Evolutionary conservation across 1,140 invertebrate genomes (phyloP).

Genomic region (Zeugodacus cucurbitae): DNA sequence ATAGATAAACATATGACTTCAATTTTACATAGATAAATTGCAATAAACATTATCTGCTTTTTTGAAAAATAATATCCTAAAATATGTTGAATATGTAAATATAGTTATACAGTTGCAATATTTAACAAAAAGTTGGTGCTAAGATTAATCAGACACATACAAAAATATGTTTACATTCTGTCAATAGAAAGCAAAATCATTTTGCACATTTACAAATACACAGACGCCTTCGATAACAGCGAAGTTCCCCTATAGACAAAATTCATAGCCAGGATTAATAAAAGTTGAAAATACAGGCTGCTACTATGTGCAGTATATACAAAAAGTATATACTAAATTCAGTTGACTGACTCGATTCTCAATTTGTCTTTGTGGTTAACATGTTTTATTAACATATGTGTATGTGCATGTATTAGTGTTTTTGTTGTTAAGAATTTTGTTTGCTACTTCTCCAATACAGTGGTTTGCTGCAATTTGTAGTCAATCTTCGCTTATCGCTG

Average conservation of each 20-base stretch:
- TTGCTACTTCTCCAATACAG: neutral
- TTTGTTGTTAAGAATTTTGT: neutral
- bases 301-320: neutral
- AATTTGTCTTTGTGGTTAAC: neutral
- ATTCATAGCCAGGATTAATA: too few relatives aligned
- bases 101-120: neutral
- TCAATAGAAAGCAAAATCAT: neutral
- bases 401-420: neutral
- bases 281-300: too few relatives aligned
- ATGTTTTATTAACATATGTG: too few relatives aligned
- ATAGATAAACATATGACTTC: neutral
- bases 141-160: neutral
- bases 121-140: neutral
- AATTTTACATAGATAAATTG: too few relatives aligned
- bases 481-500: neutral
- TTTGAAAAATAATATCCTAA: neutral
- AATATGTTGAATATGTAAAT: neutral
- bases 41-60: too few relatives aligned
- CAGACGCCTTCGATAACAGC: neutral
- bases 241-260: neutral
- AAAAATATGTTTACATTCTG: neutral
- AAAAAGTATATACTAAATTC: neutral
- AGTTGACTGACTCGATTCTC: neutral
- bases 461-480: neutral
- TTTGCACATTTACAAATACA: neutral